Evolutionary conservation across 2,113 vertebrate species (phyloP).

Genomic region (Rhinoptilus africanus): DNA sequence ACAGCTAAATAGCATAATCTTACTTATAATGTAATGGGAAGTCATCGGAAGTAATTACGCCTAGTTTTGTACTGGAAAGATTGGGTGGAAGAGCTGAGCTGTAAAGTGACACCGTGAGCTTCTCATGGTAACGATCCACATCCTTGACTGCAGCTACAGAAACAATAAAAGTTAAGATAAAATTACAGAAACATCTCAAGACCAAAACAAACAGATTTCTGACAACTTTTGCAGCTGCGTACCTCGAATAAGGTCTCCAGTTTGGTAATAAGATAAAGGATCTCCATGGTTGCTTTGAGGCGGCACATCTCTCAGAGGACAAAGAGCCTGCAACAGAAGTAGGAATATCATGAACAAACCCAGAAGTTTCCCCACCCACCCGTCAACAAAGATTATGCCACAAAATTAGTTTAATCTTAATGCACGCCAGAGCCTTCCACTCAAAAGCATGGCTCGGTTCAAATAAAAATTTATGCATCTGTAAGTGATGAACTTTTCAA

Average conservation of each 20-base stretch:
- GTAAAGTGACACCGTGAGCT: slow-evolving; percentile 87
- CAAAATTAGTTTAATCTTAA: background rate
- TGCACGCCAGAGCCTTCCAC: accelerated
- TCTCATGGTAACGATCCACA: slow-evolving; percentile 93
- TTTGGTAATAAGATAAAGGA: slow-evolving; percentile 94
- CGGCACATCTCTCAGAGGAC: slow-evolving; percentile 93
- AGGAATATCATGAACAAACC: background rate
- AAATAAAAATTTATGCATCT: background rate
- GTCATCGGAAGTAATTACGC: slow-evolving; percentile 88
- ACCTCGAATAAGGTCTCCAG: slow-evolving; percentile 93
- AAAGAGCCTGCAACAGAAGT: slow-evolving; percentile 81
- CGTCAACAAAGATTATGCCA: background rate
- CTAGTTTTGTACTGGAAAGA: slow-evolving; percentile 83
- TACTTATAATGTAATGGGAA: slow-evolving; percentile 92
- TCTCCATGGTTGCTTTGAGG: slow-evolving; percentile 93
- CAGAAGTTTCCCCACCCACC: background rate
- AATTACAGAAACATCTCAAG: background rate
- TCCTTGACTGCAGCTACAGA: slow-evolving; percentile 90
- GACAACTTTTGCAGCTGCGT: background rate
- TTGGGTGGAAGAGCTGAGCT: slow-evolving; percentile 80
- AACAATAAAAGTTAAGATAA: background rate
- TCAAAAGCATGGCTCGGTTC: background rate
- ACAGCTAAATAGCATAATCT: background rate
- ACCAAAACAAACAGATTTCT: accelerated
- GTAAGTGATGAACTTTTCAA: background rate